Base-by-base conservation (phyloP, 2,797 vertebrate genomes). In the Vipera latastei region DNA sequence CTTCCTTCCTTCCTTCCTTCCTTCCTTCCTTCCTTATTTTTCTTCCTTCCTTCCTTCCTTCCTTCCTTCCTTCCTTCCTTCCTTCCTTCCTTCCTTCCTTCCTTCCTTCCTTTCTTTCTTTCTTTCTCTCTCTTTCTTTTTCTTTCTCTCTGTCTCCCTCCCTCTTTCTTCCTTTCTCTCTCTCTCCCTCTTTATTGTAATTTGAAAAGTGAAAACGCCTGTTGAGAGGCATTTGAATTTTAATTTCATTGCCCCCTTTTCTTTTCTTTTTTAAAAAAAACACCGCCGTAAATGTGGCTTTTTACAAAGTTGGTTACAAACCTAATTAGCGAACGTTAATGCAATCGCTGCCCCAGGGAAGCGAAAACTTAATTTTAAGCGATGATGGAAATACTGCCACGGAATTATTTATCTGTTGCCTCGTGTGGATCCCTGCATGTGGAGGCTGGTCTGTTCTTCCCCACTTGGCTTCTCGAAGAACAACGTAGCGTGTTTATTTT, bases 251-350 rank as follows among this genome's bases (percentile, higher is more conserved):
- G 73, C 94, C 63, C 88, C 14, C 2, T 4, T 95, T 94, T 93
- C 91, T 32, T 7, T 61, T 9, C 60, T 7, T 25, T n/a, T n/a
- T n/a, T n/a, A 14, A n/a, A 65, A 3, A 57, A 22, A 20, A 57
- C 32, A 4, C 0, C 8, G 6, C 18, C n/a, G 3, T 60, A 38
- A 51, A 16, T 90, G 4, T 53, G 92, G 94, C 90, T 94, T 55
- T 51, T 69, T 94, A 89, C 93, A 92, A 97, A 97, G 96, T 96
- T 96, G 91, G 95, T 96, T 95, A 93, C 95, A 96, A 95, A 96
- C 94, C 93, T 96, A 96, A 97, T 97, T 96, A 96, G 96, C 94
- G 94, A 90, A 90, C 96, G 91, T 96, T 95, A 96, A 96, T 96
- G 96, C 90, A 87, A 93, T 95, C 90, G 53, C 85, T 93, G 95